Evolutionary conservation across 1,140 invertebrate species (phyloP), one percentile per base, ranked within the genome.

Genomic region (Apis laboriosa): DNA sequence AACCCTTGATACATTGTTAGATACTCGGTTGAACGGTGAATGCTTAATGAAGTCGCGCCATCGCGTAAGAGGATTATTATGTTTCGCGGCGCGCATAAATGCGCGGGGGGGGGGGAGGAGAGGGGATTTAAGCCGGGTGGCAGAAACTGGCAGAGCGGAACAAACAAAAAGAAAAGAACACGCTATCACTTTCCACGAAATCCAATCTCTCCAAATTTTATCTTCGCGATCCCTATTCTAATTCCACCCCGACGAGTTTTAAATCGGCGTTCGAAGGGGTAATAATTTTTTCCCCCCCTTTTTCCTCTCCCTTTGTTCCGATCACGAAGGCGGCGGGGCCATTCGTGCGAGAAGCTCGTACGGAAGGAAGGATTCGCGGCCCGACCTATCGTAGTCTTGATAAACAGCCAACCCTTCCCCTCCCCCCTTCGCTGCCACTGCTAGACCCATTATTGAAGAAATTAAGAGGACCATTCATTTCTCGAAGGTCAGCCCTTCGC

Each of bases 401-500:
- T 88, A 91, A 91, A 91, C 88, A 90, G 84, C 81, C 89, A 83
- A 87, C 83, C 80, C 79, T n/a, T n/a, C 88, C 24, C 24, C 24
- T 24, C 24, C 24, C 0, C 24, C 24, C 24, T 0, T 76, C 3
- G 67, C 83, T 85, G 67, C 83, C 84, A 87, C 79, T 71, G 82
- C 43, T 77, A 53, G 83, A 56, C 73, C 89, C 85, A 91, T 91
- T 91, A 91, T 91, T 90, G 90, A 89, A 90, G 90, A 90, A 91
- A 91, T 91, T 90, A 91, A 91, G 90, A 91, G 90, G 86, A 86
- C 84, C 86, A 91, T 91, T 83, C 86, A 34, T 34, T 28, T 34
- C 34, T 34, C 24, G 24, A 2, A 34, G 34, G 34, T 34, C 34
- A 34, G 34, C 34, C 34, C 34, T 34, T 34, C 34, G 34, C 3